A percentile compares a stretch with the other conserved stretches of the same genome.
phyloP scores from a whole-genome alignment of 2,113 vertebrate species.

The Cyanoramphus novaezelandiae region DNA sequence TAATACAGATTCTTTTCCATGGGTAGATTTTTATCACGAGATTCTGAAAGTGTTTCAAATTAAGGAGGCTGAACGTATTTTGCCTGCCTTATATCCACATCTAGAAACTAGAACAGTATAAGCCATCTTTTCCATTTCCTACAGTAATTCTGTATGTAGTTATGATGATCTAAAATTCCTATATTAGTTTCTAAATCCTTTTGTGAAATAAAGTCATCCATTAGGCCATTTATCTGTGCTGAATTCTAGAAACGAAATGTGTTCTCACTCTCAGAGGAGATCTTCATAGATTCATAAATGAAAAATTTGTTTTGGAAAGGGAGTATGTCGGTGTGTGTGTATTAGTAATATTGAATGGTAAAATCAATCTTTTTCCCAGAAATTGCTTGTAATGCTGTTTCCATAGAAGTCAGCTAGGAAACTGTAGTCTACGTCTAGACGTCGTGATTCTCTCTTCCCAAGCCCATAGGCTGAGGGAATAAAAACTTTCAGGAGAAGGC shows the following conservation, averaged over 20 bases:
- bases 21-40: not conserved
- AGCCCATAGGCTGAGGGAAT: not conserved
- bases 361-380: not conserved
- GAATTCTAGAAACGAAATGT: not conserved
- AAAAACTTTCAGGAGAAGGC: conserved; percentile 11
- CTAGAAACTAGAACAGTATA: not conserved
- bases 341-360: not conserved
- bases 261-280: not conserved
- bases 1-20: not conserved
- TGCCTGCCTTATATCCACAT: not conserved
- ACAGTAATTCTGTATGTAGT: not conserved
- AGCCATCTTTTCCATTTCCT: not conserved
- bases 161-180: not conserved
- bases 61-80: not conserved
- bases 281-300: not conserved
- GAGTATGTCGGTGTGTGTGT: not conserved
- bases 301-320: not conserved
- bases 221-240: not conserved
- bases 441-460: not conserved
- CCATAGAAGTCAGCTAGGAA: not conserved
- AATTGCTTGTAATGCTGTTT: not conserved
- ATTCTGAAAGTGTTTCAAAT: not conserved
- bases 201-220: not conserved
- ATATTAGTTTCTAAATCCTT: not conserved
- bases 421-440: not conserved